Evolutionary conservation across 2,113 vertebrate genomes (phyloP), one percentile per base, ranked within the genome.

Genomic region (human): DNA sequence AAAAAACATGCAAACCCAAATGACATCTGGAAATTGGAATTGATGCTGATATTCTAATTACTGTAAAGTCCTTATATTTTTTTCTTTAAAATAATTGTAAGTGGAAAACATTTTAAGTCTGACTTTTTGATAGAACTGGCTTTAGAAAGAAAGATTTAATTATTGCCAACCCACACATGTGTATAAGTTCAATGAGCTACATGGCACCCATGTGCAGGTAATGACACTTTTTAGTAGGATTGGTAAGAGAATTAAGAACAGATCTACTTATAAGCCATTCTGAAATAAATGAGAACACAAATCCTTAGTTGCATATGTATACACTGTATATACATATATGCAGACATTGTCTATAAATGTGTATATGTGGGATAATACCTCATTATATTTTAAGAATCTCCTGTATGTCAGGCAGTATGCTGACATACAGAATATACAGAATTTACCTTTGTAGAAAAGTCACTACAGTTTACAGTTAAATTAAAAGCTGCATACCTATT

Each of bases 81-180:
- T 89, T 93, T 61, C 27, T 85, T 79, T 57, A 88, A 70, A 61
- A 80, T 94, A 52, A 73, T 68, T 48, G 78, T 8, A 70, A 85
- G 76, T 78, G 48, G 22, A n/a, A 78, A 90, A 73, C 32, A 90
- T 55, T 57, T n/a, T 79, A 79, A 91, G 22, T 95, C 50, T 22
- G 43, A 95, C 43, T 35, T 73, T 85, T 73, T 59, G 73, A 72
- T 61, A 95, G 52, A 64, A 87, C 27, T 82, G 22, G 17, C 45
- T 81, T 64, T 66, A 75, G 52, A 92, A 88, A 82, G 55, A 18
- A 82, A 92, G 23, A 75, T 88, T 82, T 95, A 75, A 87, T 86
- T 92, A 16, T 88, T 92, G 5, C 45, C 52, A 92, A 1, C 17
- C 40, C 4, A 73, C 52, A 80, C 32, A 18, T 45, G 27, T 38